Evolutionary conservation across 23 tunicate genomes (phyloP).

Genomic region (Halocynthia aurantium): DNA sequence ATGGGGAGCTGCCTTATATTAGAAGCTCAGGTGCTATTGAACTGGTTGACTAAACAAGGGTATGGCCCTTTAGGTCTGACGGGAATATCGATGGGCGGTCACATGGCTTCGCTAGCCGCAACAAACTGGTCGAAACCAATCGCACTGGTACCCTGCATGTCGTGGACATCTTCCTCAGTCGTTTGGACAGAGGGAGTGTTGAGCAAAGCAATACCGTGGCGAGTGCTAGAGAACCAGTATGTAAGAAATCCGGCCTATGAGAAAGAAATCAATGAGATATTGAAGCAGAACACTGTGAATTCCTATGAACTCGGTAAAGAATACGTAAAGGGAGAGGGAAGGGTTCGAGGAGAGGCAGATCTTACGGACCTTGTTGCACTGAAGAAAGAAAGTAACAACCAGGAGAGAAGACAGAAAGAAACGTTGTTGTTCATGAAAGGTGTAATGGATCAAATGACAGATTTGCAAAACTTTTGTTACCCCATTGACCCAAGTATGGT

Average conservation of each 20-base stretch:
- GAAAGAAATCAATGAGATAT: slow-evolving; percentile 35
- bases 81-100: slow-evolving; percentile 97
- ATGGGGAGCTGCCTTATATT: slow-evolving; percentile 82
- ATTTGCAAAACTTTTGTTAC: slow-evolving; percentile 57
- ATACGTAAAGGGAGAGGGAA: slow-evolving; percentile 9
- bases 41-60: slow-evolving; percentile 74
- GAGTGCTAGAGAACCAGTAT: slow-evolving; percentile 56
- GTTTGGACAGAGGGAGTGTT: slow-evolving; percentile 94
- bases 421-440: slow-evolving; percentile 71
- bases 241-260: slow-evolving; percentile 44
- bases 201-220: slow-evolving; percentile 78
- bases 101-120: slow-evolving; percentile 93
- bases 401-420: slow-evolving; percentile 36
- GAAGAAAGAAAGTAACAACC: slow-evolving; percentile 5
- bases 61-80: slow-evolving; percentile 88
- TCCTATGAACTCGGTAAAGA: slow-evolving; percentile 45
- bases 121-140: slow-evolving; percentile 83
- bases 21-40: slow-evolving; percentile 65
- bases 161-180: slow-evolving; percentile 93
- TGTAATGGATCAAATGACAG: slow-evolving; percentile 91
- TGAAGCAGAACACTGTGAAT: slow-evolving; percentile 29
- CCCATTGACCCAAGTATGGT: slow-evolving; percentile 62
- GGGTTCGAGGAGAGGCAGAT: not conserved
- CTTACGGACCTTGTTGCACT: not conserved
- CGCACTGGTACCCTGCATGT: slow-evolving; percentile 84